Evolutionary conservation across 2,888 invertebrate genomes (phyloP), one percentile per base, ranked within the genome.

Genomic region (Pomacea canaliculata): DNA sequence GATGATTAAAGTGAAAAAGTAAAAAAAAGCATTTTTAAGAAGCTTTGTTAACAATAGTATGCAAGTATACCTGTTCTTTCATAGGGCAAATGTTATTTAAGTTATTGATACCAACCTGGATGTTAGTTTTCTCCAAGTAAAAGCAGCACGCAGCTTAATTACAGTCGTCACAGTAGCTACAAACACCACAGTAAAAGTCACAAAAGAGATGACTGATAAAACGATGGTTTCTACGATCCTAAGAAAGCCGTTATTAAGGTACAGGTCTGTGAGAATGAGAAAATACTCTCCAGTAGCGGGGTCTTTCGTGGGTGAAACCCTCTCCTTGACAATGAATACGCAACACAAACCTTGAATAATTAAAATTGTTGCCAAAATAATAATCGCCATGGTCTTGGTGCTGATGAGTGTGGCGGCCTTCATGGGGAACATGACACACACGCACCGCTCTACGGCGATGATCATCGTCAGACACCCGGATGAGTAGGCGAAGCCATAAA

Each of bases 391-490:
- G 13, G 73, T 66, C 23, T 46, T 48, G 1, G 66, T 73, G 12
- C 67, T 73, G 56, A 73, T 66, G 37, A 67, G 18, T 46, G 51
- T 56, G 12, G 51, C 66, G 16, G 73, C 73, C 23, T 73, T 73
- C 67, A 73, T 73, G 59, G 73, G 73, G 12, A 67, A 37, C 37
- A 56, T 59, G 7, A 73, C 73, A 19, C 67, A 67, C 37, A 67
- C 67, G n/a, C 67, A 73, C 46, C 73, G 27, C 73, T 73, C 73
- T 46, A 73, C 66, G 12, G 73, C 73, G 46, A 73, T 67, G 49
- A 73, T 67, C 66, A 67, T 67, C 19, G 73, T 73, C 66, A 73
- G 27, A 51, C 67, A 65, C 1, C 73, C 73, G 5, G 73, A 73
- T n/a, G 59, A 59, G n/a, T 67, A 67, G 66, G 59, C n/a, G 27